phyloP scores from a whole-genome alignment of 2,113 vertebrate species.

The Tachysurus vachellii region DNA sequence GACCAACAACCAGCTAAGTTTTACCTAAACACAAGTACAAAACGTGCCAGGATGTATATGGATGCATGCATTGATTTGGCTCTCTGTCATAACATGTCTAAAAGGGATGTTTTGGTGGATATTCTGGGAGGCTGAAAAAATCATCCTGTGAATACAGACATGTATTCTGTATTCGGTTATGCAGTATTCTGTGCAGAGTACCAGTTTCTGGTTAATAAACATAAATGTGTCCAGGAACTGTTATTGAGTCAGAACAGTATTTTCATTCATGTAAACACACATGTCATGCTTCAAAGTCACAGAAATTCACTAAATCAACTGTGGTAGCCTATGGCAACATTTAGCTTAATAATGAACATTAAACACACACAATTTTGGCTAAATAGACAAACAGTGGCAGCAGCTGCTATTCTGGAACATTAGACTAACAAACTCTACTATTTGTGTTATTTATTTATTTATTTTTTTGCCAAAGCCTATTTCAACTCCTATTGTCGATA shows the following conservation, averaged over 20 bases:
- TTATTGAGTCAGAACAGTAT: neutral
- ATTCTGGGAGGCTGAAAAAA: neutral
- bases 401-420: neutral
- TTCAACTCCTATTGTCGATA: neutral
- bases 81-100: neutral
- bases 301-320: neutral
- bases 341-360: neutral
- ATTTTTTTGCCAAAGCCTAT: neutral
- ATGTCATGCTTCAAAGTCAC: neutral
- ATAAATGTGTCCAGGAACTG: neutral
- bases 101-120: neutral
- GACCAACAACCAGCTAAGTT: neutral
- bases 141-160: neutral
- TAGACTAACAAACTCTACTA: neutral
- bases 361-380: neutral
- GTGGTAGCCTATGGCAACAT: neutral
- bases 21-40: neutral
- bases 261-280: neutral
- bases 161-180: neutral
- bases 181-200: neutral
- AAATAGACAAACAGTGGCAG: neutral
- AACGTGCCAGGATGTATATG: neutral
- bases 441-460: neutral
- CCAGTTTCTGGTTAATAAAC: neutral
- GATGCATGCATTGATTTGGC: neutral